Evolutionary conservation across 2,797 vertebrate species (phyloP).

Genomic region (Tiaroga cobitis): DNA sequence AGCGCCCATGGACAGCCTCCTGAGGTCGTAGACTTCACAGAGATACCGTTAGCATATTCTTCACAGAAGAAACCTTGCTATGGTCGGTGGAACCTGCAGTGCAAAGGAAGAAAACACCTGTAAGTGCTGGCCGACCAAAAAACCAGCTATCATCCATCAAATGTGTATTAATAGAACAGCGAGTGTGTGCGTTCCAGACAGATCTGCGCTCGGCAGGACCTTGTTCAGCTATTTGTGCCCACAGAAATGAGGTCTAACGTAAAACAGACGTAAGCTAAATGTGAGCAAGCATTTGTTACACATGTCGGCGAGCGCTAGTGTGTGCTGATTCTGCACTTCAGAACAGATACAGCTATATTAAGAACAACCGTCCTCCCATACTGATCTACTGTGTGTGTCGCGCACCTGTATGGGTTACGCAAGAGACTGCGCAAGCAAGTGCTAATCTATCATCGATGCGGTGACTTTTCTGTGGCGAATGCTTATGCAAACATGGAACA

Average conservation of each 20-base stretch:
- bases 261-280: constrained; percentile 72
- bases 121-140: constrained; percentile 42
- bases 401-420: constrained; percentile 5
- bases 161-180: constrained; percentile 62
- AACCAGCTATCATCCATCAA: constrained; percentile 66
- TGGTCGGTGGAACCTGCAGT: constrained; percentile 94
- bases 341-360: constrained; percentile 65
- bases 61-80: constrained; percentile 98
- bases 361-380: constrained; percentile 44
- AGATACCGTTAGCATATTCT: constrained; percentile 82
- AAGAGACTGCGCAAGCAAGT: not conserved
- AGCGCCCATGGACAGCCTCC: constrained; percentile 73
- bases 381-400: constrained; percentile 25
- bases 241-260: constrained; percentile 48
- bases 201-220: constrained; percentile 21
- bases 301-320: constrained; percentile 56
- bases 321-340: constrained; percentile 61
- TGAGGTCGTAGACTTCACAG: constrained; percentile 75
- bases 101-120: constrained; percentile 39
- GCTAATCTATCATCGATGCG: not conserved
- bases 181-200: constrained; percentile 39
- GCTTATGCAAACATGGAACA: not conserved
- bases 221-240: constrained; percentile 54
- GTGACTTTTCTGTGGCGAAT: not conserved
- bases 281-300: constrained; percentile 69